Evolutionary conservation across 2,797 vertebrate genomes (phyloP).

Genomic region (Steatocranus sp.): DNA sequence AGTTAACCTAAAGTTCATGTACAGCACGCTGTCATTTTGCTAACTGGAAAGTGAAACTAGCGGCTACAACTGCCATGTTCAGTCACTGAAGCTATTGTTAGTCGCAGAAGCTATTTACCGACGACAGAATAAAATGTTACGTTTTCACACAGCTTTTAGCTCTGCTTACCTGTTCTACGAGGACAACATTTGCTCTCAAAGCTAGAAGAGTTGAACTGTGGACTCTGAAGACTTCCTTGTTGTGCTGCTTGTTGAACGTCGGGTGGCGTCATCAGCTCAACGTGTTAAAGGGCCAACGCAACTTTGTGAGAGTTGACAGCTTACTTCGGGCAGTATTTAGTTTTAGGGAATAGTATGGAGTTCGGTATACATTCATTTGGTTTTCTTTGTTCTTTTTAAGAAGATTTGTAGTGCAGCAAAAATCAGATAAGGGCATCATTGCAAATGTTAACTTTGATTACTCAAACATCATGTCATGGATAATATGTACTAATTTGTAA

Average conservation of each 20-base stretch:
- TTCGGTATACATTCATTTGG: not conserved
- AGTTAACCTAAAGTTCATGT: not conserved
- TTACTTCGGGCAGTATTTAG: not conserved
- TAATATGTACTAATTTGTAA: not conserved
- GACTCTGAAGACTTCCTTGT: conserved; percentile 23
- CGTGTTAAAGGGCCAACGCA: not conserved
- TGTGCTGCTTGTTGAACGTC: conserved; percentile 5
- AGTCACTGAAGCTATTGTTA: not conserved
- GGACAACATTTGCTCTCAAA: not conserved
- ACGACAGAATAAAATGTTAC: not conserved
- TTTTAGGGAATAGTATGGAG: not conserved
- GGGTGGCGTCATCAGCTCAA: not conserved
- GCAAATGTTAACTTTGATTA: not conserved
- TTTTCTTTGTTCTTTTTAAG: not conserved
- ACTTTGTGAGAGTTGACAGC: not conserved
- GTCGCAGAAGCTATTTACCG: not conserved
- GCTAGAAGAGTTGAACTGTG: not conserved
- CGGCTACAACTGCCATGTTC: not conserved
- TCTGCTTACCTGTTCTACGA: conserved; percentile 34
- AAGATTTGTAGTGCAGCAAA: not conserved
- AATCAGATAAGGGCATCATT: not conserved
- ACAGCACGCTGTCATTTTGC: not conserved
- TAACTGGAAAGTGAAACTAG: conserved; percentile 42
- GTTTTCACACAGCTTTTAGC: not conserved
- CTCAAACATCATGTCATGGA: not conserved